Base-by-base conservation (phyloP, 1,140 invertebrate species). In the Archivesica marissinica region DNA sequence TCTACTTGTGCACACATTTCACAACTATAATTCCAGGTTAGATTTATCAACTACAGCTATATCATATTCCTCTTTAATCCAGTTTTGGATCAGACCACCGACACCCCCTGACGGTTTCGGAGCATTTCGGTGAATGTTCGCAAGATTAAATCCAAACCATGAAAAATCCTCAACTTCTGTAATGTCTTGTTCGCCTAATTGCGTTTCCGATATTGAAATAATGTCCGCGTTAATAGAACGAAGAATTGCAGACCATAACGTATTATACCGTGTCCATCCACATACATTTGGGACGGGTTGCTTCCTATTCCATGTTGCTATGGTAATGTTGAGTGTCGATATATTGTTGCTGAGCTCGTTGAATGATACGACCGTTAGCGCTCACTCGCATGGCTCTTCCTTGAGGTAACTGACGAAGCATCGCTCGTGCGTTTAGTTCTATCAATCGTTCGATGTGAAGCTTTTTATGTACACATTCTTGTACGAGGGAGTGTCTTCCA, bases 71-170 rank as follows among this genome's bases (percentile, higher is more conserved):
- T 79, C 52, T 47, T 23, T 28, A 6, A 79, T 28, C 25, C 2
- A 30, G 4, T 68, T 41, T 47, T 66, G 41, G 11, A 64, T 38
- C 4, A 79, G 59, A 2, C 64, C 4, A 7, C 77, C 77, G 1
- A 79, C 77, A 3, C 77, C 77, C 11, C 77, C 77, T n/a, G 77
- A 79, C 1, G 52, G 23, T 66, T 64, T 79, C 2, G 77, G 75
- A 17, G 66, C 66, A 39, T 70, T 70, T 70, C 35, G 39, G 23
- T 70, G 33, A 11, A 70, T 41, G 6, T 70, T 39, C 11, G 9
- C 20, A 41, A 35, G 13, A 13, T 70, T 70, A 70, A 20, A 41
- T 11, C 38, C 66, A 70, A 30, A 70, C 66, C 66, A 70, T 20
- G 25, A 4, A 78, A 23, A 79, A 11, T 15, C 47, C 6, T 52